Percentiles rank a stretch among this genome's conserved stretches.
phyloP scores from a whole-genome alignment of 2,888 invertebrate genomes.

The Hypsopygia costalis region DNA sequence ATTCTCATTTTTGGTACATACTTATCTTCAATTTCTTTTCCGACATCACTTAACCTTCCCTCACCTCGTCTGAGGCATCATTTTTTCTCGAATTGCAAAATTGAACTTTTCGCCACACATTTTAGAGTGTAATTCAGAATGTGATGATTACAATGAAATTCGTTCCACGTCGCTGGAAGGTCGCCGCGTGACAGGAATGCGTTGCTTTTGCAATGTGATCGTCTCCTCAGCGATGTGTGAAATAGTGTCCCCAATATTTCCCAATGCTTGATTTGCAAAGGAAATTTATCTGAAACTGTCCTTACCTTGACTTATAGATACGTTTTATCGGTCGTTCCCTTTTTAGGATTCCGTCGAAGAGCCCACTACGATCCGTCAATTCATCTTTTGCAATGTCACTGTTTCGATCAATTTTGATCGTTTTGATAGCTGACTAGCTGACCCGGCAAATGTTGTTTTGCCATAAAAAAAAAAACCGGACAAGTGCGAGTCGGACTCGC shows the following conservation, averaged over 20 bases:
- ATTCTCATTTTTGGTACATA: background rate
- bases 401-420: background rate
- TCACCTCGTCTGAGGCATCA: constrained; percentile 1
- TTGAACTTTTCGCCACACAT: background rate
- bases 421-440: too few species aligned
- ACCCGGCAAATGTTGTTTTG: too few species aligned
- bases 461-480: too few species aligned
- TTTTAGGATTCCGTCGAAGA: background rate
- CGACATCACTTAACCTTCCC: constrained; percentile 6
- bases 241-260: constrained; percentile 16
- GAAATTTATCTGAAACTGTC: constrained; percentile 5
- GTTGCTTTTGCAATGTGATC: constrained; percentile 33
- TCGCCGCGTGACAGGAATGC: constrained; percentile 35
- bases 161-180: constrained; percentile 23
- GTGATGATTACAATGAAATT: constrained; percentile 21
- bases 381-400: background rate
- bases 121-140: constrained; percentile 1
- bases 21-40: constrained; percentile 7
- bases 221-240: constrained; percentile 25
- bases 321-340: background rate
- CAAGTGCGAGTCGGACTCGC: too few species aligned
- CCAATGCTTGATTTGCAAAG: constrained; percentile 8
- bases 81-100: background rate
- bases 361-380: background rate
- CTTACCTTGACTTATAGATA: background rate